Conservation (phyloP, 2,797 vertebrate species). For the Acipenser oxyrinchus region DNA sequence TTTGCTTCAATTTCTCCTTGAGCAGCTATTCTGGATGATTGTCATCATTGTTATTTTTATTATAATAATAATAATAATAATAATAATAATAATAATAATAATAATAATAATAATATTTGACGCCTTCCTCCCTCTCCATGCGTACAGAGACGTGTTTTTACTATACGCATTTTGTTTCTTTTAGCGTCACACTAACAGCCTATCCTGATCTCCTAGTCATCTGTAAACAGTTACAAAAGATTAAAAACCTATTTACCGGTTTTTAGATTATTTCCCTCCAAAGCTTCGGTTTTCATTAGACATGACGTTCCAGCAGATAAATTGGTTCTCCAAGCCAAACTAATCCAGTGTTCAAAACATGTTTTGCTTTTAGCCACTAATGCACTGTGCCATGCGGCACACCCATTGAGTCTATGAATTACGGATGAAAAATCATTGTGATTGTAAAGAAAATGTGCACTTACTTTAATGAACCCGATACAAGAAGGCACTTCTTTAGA, state of each 20-base stretch:
- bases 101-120: no score
- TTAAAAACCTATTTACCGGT: slow-evolving; percentile 43
- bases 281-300: slow-evolving; percentile 53
- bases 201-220: slow-evolving; percentile 9
- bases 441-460: no score
- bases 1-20: no score
- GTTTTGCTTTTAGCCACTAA: background rate
- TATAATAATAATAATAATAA: no score
- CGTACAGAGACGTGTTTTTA: background rate
- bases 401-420: background rate
- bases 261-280: slow-evolving; percentile 26
- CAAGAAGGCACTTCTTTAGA: no score
- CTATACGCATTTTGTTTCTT: background rate
- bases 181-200: background rate
- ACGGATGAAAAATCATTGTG: background rate
- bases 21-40: no score
- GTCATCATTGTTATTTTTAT: no score
- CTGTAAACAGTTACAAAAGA: slow-evolving; percentile 34
- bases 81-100: no score
- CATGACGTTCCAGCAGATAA: slow-evolving; percentile 51
- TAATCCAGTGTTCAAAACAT: slow-evolving; percentile 34
- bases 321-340: slow-evolving; percentile 51
- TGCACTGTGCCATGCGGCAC: background rate
- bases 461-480: no score
- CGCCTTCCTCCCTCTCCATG: no score